Evolutionary conservation across 2,113 vertebrate genomes (phyloP).

Genomic region (Sardina pilchardus): DNA sequence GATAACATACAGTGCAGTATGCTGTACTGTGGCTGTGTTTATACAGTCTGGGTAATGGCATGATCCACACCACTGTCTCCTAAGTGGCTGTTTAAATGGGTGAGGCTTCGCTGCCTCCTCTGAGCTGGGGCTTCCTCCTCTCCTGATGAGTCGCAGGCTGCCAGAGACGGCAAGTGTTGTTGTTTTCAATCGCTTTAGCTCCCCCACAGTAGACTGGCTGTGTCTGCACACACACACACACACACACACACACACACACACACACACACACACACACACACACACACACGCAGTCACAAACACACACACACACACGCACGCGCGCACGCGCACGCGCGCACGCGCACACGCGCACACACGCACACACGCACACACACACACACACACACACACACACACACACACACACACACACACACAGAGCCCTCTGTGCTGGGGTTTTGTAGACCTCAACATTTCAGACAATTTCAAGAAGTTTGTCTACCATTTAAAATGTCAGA

Average conservation of each 20-base stretch:
- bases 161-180: not conserved
- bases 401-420: too few relatives aligned
- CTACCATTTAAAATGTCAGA: conserved; percentile 23
- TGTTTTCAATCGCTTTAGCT: not conserved
- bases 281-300: conserved; percentile 6
- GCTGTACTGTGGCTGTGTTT: not conserved
- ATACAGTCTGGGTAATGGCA: not conserved
- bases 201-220: conserved; percentile 8
- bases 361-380: not conserved
- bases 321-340: not conserved
- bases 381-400: too few relatives aligned
- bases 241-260: conserved; percentile 9
- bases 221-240: not conserved
- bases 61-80: not conserved
- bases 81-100: conserved; percentile 3
- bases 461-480: not conserved
- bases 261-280: not conserved
- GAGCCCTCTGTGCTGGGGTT: not conserved
- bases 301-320: conserved; percentile 20
- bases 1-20: too few relatives aligned
- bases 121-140: not conserved
- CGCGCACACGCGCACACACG: not conserved
- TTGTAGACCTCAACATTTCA: not conserved
- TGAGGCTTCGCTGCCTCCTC: not conserved
- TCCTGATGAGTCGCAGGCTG: not conserved